Percentiles rank a stretch among this genome's conserved stretches.
phyloP scores from a whole-genome alignment of 2,797 vertebrate genomes.

The Micropoecilia bifurca region DNA sequence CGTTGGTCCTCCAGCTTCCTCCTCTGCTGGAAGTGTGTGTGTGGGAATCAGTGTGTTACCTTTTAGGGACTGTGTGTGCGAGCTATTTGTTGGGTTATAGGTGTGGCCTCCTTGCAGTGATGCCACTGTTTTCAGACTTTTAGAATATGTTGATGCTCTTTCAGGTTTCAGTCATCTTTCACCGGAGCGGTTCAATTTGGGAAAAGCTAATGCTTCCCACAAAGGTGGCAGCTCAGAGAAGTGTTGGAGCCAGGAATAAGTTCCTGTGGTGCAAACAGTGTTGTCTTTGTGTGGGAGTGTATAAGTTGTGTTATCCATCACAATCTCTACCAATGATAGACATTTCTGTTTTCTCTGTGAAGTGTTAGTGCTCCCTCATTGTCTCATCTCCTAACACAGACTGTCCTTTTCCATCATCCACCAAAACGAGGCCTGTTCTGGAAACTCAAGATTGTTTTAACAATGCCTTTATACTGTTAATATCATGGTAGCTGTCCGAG shows the following conservation, averaged over 20 bases:
- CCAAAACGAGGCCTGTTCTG: slow-evolving; percentile 5
- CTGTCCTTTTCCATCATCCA: slow-evolving; percentile 32
- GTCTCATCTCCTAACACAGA: slow-evolving; percentile 51
- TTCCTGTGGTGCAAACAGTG: slow-evolving; percentile 63
- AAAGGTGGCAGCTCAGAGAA: slow-evolving; percentile 62
- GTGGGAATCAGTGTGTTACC: slow-evolving; percentile 44
- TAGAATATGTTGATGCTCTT: slow-evolving; percentile 17
- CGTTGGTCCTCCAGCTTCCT: slow-evolving; percentile 71
- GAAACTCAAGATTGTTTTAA: slow-evolving; percentile 42
- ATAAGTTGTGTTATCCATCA: slow-evolving; percentile 37
- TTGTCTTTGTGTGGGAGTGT: slow-evolving; percentile 63
- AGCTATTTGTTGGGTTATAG: slow-evolving; percentile 47
- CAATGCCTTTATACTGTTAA: slow-evolving; percentile 35
- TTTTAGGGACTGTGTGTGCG: slow-evolving; percentile 52
- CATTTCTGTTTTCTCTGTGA: slow-evolving; percentile 38
- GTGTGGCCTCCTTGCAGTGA: slow-evolving; percentile 43
- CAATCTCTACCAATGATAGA: slow-evolving; percentile 46
- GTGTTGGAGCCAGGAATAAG: slow-evolving; percentile 55
- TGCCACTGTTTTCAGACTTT: slow-evolving; percentile 34
- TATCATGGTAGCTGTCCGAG: slow-evolving; percentile 53
- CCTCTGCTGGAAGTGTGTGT: slow-evolving; percentile 50
- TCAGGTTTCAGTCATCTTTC: slow-evolving; percentile 18
- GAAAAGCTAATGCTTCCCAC: slow-evolving; percentile 41
- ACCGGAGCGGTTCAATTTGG: slow-evolving; percentile 7
- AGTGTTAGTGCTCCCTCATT: slow-evolving; percentile 47